Evolutionary conservation across 2,113 vertebrate genomes (phyloP), one percentile per base, ranked within the genome.

Genomic region (Lanius collurio): DNA sequence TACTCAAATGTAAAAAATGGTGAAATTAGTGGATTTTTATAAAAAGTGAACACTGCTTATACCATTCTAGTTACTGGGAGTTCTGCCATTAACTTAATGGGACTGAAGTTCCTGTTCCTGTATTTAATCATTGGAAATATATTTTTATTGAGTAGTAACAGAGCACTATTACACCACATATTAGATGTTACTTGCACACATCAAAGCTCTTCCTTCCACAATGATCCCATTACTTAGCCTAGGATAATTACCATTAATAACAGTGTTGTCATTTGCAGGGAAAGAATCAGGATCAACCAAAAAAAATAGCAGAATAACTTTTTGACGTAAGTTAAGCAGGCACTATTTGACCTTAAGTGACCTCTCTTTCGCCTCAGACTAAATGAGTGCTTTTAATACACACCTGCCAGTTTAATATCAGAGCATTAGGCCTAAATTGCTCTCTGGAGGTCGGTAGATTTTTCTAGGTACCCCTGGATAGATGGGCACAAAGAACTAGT

Each of bases 181-280:
- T 78, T 87, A 92, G 64, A 83, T 90, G n/a, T 78, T 87, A 82
- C 76, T 90, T 88, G 33, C 75, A 65, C 74, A 79, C 80, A 87
- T 96, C 83, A 97, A 96, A 96, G 85, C 37, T 75, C 24, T 83
- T 94, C 80, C 60, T 95, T 85, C 86, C 42, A 23, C 62, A 30
- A 27, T 87, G 76, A 91, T 71, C 35, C 9, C 77, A 55, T 95
- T 73, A 84, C 59, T 80, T 47, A 80, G 82, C 47, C 64, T 83
- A 67, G 52, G 81, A 88, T 96, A 94, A 96, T 97, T 95, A 91
- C 17, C 56, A 87, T 67, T 91, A 87, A 77, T 96, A 89, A 94
- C 7, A 44, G 15, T 49, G 17, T 55, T 95, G 69, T 62, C 92
- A 83, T 89, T 84, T 87, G 23, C 20, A 52, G 52, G 26, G 19